Base-by-base conservation (phyloP, 2,113 vertebrate species). In the Mirounga angustirostris region DNA sequence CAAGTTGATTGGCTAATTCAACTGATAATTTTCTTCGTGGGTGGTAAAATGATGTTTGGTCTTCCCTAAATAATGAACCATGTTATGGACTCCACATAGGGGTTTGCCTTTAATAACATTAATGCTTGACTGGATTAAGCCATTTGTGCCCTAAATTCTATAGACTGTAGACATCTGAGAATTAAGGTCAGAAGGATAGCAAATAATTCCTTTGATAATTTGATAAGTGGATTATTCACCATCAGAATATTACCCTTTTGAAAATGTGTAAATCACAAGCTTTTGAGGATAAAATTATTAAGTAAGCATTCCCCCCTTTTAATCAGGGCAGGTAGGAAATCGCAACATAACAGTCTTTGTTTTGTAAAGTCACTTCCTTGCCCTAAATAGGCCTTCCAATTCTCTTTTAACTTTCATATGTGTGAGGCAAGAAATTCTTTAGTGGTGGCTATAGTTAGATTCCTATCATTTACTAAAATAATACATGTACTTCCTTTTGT, bases 391-490 rank as follows among this genome's bases (percentile, higher is more conserved):
- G 30, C 2, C 58, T 95, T 92, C 43, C 54, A 71, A 11, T 91
- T 67, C 89, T 94, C 59, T 89, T 89, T 94, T 90, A 73, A 65
- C 52, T 85, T 93, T 85, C 89, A 82, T 71, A 12, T 59, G 52
- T 82, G 30, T 76, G 58, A 86, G 87, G 58, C 36, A 28, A 84
- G 16, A 93, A 84, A 76, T 89, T 93, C 89, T 93, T 95, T 80
- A 82, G 63, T 91, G 86, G 43, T 40, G 19, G 19, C 76, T 56
- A 36, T 65, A 81, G 91, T 88, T 76, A 95, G 91, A 90, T 74
- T 88, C 67, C 30, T 89, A 81, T 95, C 92, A 61, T 73, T 97
- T 97, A 69, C 88, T 92, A 76, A 95, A 87, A 89, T 89, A 74
- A 61, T 43, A 82, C 61, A 63, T 79, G 58, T n/a, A 36, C 46